Percentiles rank a stretch among this genome's conserved stretches.
These are phyloP conservation scores for Apamea epomidion DNA, from an alignment of 2,888 invertebrate species.

Conservation along the genomic window DNA sequence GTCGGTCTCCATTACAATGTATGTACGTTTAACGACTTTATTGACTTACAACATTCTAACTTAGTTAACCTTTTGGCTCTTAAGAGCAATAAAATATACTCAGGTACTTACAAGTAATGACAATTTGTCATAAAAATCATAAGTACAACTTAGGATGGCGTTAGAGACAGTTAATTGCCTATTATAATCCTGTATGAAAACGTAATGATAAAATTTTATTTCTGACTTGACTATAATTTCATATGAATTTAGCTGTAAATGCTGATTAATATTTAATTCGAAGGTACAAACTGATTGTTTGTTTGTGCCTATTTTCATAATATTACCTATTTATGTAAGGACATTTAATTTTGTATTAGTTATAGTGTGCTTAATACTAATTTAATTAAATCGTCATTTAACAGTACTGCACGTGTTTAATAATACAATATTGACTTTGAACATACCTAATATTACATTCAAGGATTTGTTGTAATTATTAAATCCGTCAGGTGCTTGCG, in stretches of 20 bases:
- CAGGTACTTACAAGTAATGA: neutral
- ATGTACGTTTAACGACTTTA: neutral
- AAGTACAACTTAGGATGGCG: neutral
- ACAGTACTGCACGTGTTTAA: slow-evolving; percentile 51
- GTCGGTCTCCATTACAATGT: neutral
- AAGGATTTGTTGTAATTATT: slow-evolving; percentile 43
- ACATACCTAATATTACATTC: slow-evolving; percentile 22
- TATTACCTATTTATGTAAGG: neutral
- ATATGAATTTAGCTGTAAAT: neutral
- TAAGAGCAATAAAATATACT: neutral
- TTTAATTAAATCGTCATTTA: slow-evolving; percentile 37
- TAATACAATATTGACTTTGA: slow-evolving; percentile 11
- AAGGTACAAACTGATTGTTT: neutral
- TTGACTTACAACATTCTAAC: neutral
- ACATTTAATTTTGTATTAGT: slow-evolving; percentile 2
- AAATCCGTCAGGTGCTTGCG: slow-evolving; percentile 37
- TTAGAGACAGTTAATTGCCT: neutral
- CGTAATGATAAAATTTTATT: neutral
- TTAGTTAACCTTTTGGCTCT: slow-evolving; percentile 6
- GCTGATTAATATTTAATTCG: neutral
- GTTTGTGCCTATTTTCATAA: slow-evolving; percentile 17
- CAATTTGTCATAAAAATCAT: slow-evolving; percentile 7
- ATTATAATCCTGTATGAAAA: neutral
- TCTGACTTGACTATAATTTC: neutral
- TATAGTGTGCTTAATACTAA: neutral